A percentile compares a stretch with the other conserved stretches of the same genome.
Conservation (phyloP, 2,888 invertebrate genomes). For the Eupithecia inturbata region DNA sequence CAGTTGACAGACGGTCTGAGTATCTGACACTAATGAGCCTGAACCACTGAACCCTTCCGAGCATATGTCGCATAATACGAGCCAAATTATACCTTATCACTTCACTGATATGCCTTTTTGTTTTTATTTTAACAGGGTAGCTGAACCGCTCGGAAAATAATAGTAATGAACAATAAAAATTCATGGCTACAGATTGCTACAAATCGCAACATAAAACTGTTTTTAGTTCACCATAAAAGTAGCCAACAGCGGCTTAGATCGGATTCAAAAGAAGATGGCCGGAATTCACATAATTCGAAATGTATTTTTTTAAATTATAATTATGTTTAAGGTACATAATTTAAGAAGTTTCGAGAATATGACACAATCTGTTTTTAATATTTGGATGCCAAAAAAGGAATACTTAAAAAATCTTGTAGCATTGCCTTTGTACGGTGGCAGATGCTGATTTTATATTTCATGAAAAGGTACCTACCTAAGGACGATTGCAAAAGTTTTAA, state of each 20-base stretch:
- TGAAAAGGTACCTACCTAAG: background rate
- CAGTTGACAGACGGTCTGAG: slow-evolving; percentile 58
- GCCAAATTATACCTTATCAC: slow-evolving; percentile 74
- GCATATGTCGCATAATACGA: slow-evolving; percentile 67
- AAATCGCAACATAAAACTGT: no score
- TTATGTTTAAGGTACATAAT: no score
- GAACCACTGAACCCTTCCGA: slow-evolving; percentile 72
- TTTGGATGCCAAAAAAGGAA: no score
- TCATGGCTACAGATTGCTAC: background rate
- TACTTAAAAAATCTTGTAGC: background rate
- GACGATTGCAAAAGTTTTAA: background rate
- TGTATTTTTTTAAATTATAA: no score
- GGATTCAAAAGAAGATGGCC: no score
- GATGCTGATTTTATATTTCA: background rate
- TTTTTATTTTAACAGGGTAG: slow-evolving; percentile 54
- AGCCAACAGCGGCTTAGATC: no score
- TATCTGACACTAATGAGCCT: slow-evolving; percentile 74
- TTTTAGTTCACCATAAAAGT: no score
- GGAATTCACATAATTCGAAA: no score
- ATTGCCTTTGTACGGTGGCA: background rate
- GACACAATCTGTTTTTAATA: no score
- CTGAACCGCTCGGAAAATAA: background rate
- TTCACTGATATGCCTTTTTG: slow-evolving; percentile 68
- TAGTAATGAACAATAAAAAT: background rate
- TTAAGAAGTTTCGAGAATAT: no score